Conservation (phyloP, 2,113 vertebrate genomes). For the Regulus satrapa region DNA sequence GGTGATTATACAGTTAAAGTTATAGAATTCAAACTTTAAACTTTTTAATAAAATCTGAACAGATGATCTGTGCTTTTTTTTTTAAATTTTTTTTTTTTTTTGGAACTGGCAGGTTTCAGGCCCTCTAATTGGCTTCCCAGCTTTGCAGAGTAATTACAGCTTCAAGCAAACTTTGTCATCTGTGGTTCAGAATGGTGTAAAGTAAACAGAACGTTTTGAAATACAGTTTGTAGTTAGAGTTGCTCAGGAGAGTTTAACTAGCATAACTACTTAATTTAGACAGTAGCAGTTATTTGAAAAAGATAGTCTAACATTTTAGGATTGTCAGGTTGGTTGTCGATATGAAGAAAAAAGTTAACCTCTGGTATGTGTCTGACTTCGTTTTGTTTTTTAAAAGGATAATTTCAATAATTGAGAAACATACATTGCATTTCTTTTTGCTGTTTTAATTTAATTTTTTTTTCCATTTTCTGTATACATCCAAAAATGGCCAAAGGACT, state of each 20-base stretch:
- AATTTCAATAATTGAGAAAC: background rate
- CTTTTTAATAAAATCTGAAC: constrained; percentile 73
- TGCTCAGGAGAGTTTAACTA: constrained; percentile 65
- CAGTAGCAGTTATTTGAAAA: constrained; percentile 18
- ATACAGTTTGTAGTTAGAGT: constrained; percentile 68
- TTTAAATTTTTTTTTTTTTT: constrained; percentile 41
- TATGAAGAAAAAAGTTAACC: background rate
- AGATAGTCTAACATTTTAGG: background rate
- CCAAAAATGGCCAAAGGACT: background rate
- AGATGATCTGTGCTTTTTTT: constrained; percentile 63
- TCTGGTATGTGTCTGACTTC: background rate
- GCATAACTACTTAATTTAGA: constrained; percentile 45
- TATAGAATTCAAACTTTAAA: constrained; percentile 67
- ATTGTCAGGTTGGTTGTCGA: background rate
- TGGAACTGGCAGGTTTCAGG: constrained; percentile 71
- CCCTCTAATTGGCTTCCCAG: constrained; percentile 75
- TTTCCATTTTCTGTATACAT: background rate
- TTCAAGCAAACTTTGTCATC: constrained; percentile 77
- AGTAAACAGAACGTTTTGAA: constrained; percentile 76
- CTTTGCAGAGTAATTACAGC: constrained; percentile 76
- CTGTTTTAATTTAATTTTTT: background rate
- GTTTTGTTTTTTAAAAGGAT: background rate
- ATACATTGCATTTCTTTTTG: background rate
- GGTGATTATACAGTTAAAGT: constrained; percentile 63
- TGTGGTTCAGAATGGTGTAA: constrained; percentile 78